phyloP scores from a whole-genome alignment of 2,888 invertebrate genomes.

The Bombylius discolor region DNA sequence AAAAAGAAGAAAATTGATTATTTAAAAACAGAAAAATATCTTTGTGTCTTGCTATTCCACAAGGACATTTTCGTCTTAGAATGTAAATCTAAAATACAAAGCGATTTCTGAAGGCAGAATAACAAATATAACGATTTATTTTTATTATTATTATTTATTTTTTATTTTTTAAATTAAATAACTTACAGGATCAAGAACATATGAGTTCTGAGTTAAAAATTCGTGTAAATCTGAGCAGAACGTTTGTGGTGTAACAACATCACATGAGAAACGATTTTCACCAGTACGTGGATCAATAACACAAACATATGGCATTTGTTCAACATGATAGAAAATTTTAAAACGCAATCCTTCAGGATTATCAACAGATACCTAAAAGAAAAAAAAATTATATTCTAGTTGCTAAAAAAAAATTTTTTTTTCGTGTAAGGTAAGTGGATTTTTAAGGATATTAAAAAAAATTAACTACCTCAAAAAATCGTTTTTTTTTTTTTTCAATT shows the following conservation, averaged over 20 bases:
- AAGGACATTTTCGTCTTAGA: too few species aligned
- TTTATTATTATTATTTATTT: too few species aligned
- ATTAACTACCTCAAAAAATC: not conserved
- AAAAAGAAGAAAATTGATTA: too few species aligned
- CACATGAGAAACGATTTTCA: conserved; percentile 39
- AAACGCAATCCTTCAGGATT: conserved; percentile 49
- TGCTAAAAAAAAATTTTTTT: too few species aligned
- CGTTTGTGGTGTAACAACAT: conserved; percentile 23
- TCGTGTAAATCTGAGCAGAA: conserved; percentile 16
- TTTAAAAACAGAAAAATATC: too few species aligned
- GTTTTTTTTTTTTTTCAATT: not conserved
- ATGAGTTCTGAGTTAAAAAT: conserved; percentile 5
- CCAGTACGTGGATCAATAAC: conserved; percentile 56
- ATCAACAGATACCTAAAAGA: conserved; percentile 21
- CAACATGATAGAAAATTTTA: conserved; percentile 50
- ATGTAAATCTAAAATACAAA: too few species aligned
- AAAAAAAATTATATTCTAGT: not conserved
- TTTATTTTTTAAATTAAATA: too few species aligned
- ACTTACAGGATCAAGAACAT: conserved; percentile 3
- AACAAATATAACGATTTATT: too few species aligned
- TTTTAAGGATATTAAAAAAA: too few species aligned
- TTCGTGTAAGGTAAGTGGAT: too few species aligned
- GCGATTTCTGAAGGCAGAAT: too few species aligned
- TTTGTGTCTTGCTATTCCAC: too few species aligned
- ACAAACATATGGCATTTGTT: conserved; percentile 48